Base-by-base conservation (phyloP, 2,888 invertebrate genomes). In the Drosophila paramelanica region DNA sequence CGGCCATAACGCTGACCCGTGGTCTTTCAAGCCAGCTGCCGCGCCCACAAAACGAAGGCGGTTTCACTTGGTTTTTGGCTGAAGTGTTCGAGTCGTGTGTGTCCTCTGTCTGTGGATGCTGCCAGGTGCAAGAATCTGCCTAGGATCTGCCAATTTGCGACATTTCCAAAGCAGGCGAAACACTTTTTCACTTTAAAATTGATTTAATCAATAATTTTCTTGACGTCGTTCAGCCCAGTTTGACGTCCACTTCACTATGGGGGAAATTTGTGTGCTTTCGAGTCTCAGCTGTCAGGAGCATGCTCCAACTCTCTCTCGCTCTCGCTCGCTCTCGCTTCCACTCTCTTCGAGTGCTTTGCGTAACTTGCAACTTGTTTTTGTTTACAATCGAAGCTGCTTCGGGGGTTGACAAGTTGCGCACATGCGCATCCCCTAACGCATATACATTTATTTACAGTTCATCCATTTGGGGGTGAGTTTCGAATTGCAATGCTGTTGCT, bases 1-100 rank as follows among this genome's bases (percentile, higher is more conserved):
- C 98, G 90, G 97, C 97, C 97, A 98, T 98, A 5, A 43, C 68
- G 50, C 25, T 52, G 39, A 36, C 14, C 20, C 45, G 31, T 68
- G 75, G 68, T 57, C 55, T 64, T 62, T 58, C 39, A 38, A 58
- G 65, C 56, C 72, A 75, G 72, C 67, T 78, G 84, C 79, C 83
- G 81, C 84, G 65, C 76, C 74, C 50, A 66, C 70, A 41, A 25
- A 6, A 31, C 31, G 31, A 27, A 27, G 27, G 27, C 27, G 27
- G 1, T n/a, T 25, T 7, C 25, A 10, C 42, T 42, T 0, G 42
- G 42, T 42, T 42, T 17, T 1, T 17, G n/a, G 23, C 23, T 6
- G 23, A 10, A 36, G 36, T 43, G 8, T 3, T 45, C 1, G 45
- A n/a, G 23, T n/a, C 0, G 39, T 8, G 33, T 11, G 36, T 5